Evolutionary conservation across 2,113 vertebrate genomes (phyloP).

Genomic region (Motacilla alba): DNA sequence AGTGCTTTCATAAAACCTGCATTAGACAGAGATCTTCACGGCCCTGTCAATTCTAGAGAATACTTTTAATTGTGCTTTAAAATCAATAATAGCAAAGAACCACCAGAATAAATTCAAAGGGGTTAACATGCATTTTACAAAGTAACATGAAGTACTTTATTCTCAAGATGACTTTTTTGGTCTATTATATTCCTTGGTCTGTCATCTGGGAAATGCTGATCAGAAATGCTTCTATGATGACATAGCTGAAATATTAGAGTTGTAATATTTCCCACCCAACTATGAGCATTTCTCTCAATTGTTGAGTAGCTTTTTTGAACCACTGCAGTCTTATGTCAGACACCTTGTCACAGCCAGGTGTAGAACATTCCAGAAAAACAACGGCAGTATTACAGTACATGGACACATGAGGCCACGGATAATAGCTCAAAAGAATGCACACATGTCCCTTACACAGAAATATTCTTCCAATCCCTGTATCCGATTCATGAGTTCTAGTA

Average conservation of each 20-base stretch:
- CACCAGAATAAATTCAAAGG: not conserved
- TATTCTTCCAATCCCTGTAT: not conserved
- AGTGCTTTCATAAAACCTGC: not conserved
- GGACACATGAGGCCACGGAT: not conserved
- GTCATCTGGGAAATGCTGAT: not conserved
- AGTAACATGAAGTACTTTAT: not conserved
- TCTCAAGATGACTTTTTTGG: not conserved
- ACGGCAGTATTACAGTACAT: not conserved
- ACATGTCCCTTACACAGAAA: not conserved
- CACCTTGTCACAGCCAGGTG: not conserved
- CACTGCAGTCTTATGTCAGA: not conserved
- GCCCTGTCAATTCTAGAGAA: not conserved
- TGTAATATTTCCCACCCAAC: not conserved
- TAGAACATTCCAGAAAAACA: not conserved
- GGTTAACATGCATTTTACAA: not conserved
- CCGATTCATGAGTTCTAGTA: not conserved
- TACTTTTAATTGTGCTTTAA: not conserved
- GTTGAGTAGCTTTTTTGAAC: not conserved
- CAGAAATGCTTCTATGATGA: not conserved
- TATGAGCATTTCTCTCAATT: rapidly evolving
- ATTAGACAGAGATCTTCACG: not conserved
- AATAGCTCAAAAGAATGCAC: not conserved
- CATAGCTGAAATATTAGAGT: not conserved
- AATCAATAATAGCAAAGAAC: not conserved
- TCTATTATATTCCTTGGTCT: not conserved